Percentiles rank a stretch among this genome's conserved stretches.
phyloP scores from a whole-genome alignment of 2,797 vertebrate species.

The Coluber constrictor region DNA sequence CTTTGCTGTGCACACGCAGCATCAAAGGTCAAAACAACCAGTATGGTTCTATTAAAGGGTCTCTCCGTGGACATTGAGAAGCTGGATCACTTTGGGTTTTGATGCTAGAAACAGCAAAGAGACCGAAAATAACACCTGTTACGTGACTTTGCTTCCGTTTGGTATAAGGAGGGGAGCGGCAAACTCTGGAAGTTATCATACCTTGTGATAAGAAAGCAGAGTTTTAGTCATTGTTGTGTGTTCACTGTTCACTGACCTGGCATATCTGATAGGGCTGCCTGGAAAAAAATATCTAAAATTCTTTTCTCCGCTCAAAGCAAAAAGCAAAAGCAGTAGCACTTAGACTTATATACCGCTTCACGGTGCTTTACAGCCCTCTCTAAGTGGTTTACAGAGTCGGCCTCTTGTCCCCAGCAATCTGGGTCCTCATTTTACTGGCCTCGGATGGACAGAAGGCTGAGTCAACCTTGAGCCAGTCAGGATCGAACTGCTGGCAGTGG shows the following conservation, averaged over 20 bases:
- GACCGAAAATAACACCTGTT: not conserved
- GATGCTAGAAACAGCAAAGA: constrained; percentile 11
- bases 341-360: too few relatives aligned
- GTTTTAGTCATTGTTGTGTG: not conserved
- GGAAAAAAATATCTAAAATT: not conserved
- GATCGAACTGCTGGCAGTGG: too few relatives aligned
- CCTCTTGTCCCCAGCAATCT: too few relatives aligned
- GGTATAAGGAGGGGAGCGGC: not conserved
- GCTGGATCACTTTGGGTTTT: constrained; percentile 32
- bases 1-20: constrained; percentile 28
- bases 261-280: not conserved
- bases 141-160: not conserved
- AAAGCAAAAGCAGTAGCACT: too few relatives aligned
- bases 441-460: too few relatives aligned
- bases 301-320: not conserved
- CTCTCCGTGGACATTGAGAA: constrained; percentile 42
- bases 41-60: constrained; percentile 43
- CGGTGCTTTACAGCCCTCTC: too few relatives aligned
- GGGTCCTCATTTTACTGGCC: too few relatives aligned
- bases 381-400: too few relatives aligned
- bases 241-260: not conserved
- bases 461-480: too few relatives aligned
- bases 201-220: not conserved
- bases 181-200: not conserved
- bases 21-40: constrained; percentile 44